Base-by-base conservation (phyloP, 2,888 invertebrate species). In the Neoaliturus tenellus region DNA sequence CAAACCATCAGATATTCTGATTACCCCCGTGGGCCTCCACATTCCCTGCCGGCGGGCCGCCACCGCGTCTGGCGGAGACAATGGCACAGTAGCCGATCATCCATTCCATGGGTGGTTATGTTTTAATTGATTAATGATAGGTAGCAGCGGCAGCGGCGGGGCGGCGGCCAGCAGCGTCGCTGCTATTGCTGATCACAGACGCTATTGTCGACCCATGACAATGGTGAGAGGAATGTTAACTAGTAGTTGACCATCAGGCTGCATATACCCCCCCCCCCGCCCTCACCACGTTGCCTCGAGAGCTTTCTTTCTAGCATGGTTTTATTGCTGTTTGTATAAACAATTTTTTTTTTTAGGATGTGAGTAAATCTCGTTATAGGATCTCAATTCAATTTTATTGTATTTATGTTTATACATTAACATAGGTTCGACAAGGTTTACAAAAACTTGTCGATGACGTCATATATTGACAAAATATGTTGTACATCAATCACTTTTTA, bases 121-220 rank as follows among this genome's bases (percentile, higher is more conserved):
- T 78, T 55, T 78, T 78, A 78, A 78, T 78, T 78, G 78, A 78
- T 78, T 78, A 55, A 78, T 78, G 78, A n/a, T 78, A 55, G 51
- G 71, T 71, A 71, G 69, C 69, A 35, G 62, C 25, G 25, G 5
- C n/a, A 35, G 28, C 10, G 69, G 8, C 6, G 33, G 10, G 55
- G 48, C 48, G 8, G 62, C 62, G 28, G 14, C 28, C 62, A 62
- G 62, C 62, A 62, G 62, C 62, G 62, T 28, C 2, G 62, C 62
- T 62, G 31, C 62, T 62, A 62, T 62, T 28, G 62, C 62, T 14
- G 25, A 10, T 4, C 62, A 62, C 17, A 31, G 28, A 62, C 25
- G 75, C 48, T 17, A 44, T 75, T 75, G 75, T 75, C 20, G 20
- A 3, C 25, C 8, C 20, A 25, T 3, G 1, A 75, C 48, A 75